phyloP scores from a whole-genome alignment of 2,888 invertebrate genomes.

The Atherix ibis region DNA sequence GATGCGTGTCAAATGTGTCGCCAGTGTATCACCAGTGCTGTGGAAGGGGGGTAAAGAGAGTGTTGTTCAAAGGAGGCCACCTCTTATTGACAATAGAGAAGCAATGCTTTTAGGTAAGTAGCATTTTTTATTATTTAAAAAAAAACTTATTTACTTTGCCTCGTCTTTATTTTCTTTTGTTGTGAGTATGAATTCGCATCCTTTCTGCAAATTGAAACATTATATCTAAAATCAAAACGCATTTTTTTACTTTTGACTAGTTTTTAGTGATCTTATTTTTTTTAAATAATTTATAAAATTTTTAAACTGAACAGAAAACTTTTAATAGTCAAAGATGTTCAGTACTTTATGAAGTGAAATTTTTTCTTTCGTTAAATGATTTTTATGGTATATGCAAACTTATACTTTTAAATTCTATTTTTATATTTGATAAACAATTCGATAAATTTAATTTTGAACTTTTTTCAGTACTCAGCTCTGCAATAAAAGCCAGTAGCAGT shows the following conservation, averaged over 20 bases:
- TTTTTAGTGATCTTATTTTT: too few species aligned
- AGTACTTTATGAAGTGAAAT: too few species aligned
- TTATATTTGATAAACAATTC: background rate
- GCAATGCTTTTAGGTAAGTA: constrained; percentile 43
- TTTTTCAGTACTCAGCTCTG: constrained; percentile 14
- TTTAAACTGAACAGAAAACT: too few species aligned
- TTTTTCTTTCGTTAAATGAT: too few species aligned
- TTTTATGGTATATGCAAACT: too few species aligned
- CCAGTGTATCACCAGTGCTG: constrained; percentile 41
- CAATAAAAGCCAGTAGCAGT: constrained; percentile 9
- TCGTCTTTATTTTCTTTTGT: constrained; percentile 1
- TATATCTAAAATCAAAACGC: too few species aligned
- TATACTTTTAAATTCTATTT: background rate
- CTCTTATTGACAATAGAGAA: constrained; percentile 42
- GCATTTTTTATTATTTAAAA: too few species aligned
- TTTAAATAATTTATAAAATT: too few species aligned
- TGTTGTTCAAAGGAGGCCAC: constrained; percentile 38
- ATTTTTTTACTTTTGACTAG: too few species aligned
- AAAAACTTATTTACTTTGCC: background rate
- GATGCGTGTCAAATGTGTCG: constrained; percentile 45
- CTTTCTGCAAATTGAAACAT: too few species aligned
- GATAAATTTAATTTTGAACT: background rate
- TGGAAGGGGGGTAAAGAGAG: constrained; percentile 44
- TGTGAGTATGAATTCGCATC: too few species aligned
- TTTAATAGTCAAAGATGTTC: too few species aligned